Percentiles rank a stretch among this genome's conserved stretches.
These are phyloP conservation scores for Oscheius sp. DNA, from an alignment of 2,888 invertebrate genomes.

Conservation along the genomic window DNA sequence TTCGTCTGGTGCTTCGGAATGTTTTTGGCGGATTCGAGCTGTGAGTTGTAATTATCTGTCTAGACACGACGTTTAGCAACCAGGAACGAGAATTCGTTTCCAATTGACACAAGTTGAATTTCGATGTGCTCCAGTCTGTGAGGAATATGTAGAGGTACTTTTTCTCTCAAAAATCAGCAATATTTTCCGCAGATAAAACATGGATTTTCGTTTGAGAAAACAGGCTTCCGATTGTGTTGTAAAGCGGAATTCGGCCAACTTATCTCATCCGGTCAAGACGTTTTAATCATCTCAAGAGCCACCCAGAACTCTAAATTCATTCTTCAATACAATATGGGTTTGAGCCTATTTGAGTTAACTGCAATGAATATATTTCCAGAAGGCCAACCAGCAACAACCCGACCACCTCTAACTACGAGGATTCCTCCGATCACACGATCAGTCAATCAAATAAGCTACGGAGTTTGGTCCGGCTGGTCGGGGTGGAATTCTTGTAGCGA, in stretches of 20 bases:
- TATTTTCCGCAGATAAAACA: conserved; percentile 38
- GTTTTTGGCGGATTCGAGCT: conserved; percentile 51
- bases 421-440: not conserved
- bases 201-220: conserved; percentile 38
- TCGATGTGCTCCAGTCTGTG: conserved; percentile 46
- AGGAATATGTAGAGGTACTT: conserved; percentile 49
- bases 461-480: conserved; percentile 46
- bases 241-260: conserved; percentile 35
- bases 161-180: no score
- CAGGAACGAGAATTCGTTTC: conserved; percentile 36
- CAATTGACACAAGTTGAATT: conserved; percentile 40
- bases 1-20: conserved; percentile 47
- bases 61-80: conserved; percentile 27
- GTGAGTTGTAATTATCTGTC: conserved; percentile 20
- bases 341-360: not conserved
- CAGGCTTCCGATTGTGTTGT: conserved; percentile 50
- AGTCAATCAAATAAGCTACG: not conserved
- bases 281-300: conserved; percentile 49
- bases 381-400: not conserved
- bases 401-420: not conserved
- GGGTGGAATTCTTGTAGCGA: conserved; percentile 55
- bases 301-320: conserved; percentile 39
- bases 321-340: conserved; percentile 39
- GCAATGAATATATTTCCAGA: not conserved
- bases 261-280: conserved; percentile 36